phyloP scores from a whole-genome alignment of 1,140 invertebrate species.

The Phenacoccus solenopsis region DNA sequence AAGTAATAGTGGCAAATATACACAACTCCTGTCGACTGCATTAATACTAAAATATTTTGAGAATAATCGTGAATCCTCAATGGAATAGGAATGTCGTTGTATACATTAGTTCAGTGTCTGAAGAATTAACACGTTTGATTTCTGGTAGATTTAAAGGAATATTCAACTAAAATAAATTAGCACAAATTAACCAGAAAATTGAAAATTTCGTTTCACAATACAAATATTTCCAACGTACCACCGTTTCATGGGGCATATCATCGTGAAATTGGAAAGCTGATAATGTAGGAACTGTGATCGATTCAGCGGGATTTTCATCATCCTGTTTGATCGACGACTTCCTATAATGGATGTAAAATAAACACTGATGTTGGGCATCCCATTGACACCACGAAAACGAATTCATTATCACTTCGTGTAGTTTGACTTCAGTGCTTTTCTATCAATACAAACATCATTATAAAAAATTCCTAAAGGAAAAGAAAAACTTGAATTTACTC shows the following conservation, averaged over 20 bases:
- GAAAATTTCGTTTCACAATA: not conserved
- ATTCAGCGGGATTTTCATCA: conserved; percentile 36
- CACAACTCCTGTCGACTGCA: conserved; percentile 55
- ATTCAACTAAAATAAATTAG: conserved; percentile 47
- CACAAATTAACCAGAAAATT: conserved; percentile 21
- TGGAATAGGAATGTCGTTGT: conserved; percentile 65
- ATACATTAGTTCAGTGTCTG: conserved; percentile 41
- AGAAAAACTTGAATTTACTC: not conserved
- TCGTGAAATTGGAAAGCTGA: conserved; percentile 73
- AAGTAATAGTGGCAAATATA: conserved; percentile 76
- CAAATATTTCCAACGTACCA: conserved; percentile 41
- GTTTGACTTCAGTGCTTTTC: conserved; percentile 40
- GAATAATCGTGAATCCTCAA: conserved; percentile 65
- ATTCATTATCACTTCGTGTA: conserved; percentile 42
- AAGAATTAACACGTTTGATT: conserved; percentile 39
- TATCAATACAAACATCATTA: conserved; percentile 25
- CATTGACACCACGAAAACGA: conserved; percentile 71
- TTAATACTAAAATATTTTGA: conserved; percentile 61
- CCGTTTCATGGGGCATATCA: conserved; percentile 68
- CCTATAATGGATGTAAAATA: conserved; percentile 66
- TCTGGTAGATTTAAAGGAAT: conserved; percentile 68
- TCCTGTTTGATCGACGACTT: conserved; percentile 50
- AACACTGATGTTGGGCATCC: conserved; percentile 58
- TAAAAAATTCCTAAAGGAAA: conserved; percentile 23
- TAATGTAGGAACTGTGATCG: conserved; percentile 44